phyloP scores from a whole-genome alignment of 1,140 invertebrate species.

The Platyscapa corneri region DNA sequence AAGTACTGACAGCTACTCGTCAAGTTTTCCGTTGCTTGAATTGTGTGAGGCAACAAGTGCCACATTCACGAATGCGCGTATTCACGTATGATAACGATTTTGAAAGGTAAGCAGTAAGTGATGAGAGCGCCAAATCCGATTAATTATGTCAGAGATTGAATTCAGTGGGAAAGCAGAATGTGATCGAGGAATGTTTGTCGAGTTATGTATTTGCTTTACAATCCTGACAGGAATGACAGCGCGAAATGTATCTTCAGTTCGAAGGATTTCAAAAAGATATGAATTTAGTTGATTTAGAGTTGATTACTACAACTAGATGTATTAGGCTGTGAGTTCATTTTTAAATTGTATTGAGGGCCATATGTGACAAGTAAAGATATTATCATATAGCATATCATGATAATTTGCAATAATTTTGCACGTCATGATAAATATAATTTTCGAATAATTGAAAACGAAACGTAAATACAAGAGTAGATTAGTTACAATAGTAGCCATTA shows the following conservation, averaged over 20 bases:
- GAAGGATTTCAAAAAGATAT: not conserved
- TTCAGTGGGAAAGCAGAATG: not conserved
- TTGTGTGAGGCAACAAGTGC: slow-evolving; percentile 45
- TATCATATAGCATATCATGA: not conserved
- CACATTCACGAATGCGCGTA: not conserved
- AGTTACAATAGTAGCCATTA: not conserved
- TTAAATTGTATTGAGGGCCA: not conserved
- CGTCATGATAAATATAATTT: not conserved
- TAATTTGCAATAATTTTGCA: not conserved
- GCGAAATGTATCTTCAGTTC: not conserved
- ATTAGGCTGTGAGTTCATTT: not conserved
- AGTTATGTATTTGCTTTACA: not conserved
- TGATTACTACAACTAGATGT: not conserved
- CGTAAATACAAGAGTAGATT: not conserved
- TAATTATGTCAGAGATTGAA: slow-evolving; percentile 47
- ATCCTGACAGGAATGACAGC: not conserved
- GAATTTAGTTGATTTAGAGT: not conserved
- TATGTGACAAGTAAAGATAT: not conserved
- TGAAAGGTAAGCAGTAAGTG: not conserved
- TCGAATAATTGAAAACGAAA: not conserved
- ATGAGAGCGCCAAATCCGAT: slow-evolving; percentile 33
- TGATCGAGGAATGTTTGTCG: not conserved
- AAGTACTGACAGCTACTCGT: not conserved
- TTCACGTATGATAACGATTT: slow-evolving; percentile 6
- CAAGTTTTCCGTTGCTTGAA: not conserved